A percentile compares a stretch with the other conserved stretches of the same genome.
These are phyloP conservation scores for Ammodytes marinus DNA, from an alignment of 2,113 vertebrate genomes.

Conservation along the genomic window DNA sequence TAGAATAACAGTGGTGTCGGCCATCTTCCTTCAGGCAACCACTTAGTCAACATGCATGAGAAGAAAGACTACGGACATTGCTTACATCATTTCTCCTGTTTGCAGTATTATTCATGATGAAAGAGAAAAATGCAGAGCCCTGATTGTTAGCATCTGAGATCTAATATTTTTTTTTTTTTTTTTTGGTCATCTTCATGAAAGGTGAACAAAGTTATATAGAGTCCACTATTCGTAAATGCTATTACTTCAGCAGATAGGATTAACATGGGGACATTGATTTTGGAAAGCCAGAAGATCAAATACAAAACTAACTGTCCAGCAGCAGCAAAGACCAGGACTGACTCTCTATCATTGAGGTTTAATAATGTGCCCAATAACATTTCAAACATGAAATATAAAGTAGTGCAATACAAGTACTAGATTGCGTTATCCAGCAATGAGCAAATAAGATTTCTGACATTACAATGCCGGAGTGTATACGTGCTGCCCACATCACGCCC, in stretches of 20 bases:
- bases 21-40: neutral
- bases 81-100: neutral
- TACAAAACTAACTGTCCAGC: neutral
- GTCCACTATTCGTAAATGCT: neutral
- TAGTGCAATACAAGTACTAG: slow-evolving; percentile 10
- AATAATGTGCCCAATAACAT: neutral
- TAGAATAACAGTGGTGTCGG: neutral
- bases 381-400: slow-evolving; percentile 35
- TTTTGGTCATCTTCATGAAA: neutral
- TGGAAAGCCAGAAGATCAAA: neutral
- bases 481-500: slow-evolving; percentile 16
- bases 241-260: neutral
- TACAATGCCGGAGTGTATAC: neutral
- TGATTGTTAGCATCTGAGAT: slow-evolving; percentile 13
- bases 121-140: neutral
- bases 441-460: neutral
- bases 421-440: slow-evolving; percentile 21
- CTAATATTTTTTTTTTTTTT: neutral
- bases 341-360: neutral
- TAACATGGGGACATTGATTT: neutral
- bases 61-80: neutral
- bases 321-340: neutral
- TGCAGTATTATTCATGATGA: neutral
- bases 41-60: neutral
- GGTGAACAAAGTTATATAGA: neutral